Evolutionary conservation across 2,113 vertebrate genomes (phyloP).

Genomic region (Ptilorrhoa leucosticta): DNA sequence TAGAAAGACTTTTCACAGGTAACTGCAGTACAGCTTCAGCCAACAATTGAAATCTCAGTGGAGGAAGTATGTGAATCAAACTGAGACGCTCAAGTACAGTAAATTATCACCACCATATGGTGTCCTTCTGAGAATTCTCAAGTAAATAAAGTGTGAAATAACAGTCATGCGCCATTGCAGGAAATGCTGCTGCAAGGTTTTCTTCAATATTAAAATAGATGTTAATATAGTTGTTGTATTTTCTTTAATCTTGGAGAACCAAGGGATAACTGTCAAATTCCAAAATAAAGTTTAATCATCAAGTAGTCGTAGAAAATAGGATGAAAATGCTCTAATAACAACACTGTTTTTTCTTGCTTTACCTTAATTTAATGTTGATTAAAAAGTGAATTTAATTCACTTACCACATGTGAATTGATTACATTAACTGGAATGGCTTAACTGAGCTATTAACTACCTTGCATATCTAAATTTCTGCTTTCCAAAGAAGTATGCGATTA

Average conservation of each 20-base stretch:
- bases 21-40: not conserved
- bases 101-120: constrained; percentile 63
- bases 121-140: constrained; percentile 53
- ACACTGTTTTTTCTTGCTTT: not conserved
- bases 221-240: not conserved
- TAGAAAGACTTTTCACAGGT: constrained; percentile 29
- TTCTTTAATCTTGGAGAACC: not conserved
- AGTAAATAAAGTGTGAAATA: constrained; percentile 65
- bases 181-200: not conserved
- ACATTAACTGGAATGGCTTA: not conserved
- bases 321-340: not conserved
- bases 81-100: constrained; percentile 5
- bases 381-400: not conserved
- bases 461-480: not conserved
- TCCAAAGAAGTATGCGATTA: not conserved
- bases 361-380: not conserved
- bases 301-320: not conserved
- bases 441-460: not conserved
- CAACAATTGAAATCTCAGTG: constrained; percentile 43
- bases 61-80: constrained; percentile 54
- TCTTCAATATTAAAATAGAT: not conserved
- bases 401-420: not conserved
- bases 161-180: not conserved
- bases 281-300: not conserved
- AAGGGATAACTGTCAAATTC: not conserved